Percentiles rank a stretch among this genome's conserved stretches.
Conservation (phyloP, 2,797 vertebrate genomes). For the Artibeus lituratus region DNA sequence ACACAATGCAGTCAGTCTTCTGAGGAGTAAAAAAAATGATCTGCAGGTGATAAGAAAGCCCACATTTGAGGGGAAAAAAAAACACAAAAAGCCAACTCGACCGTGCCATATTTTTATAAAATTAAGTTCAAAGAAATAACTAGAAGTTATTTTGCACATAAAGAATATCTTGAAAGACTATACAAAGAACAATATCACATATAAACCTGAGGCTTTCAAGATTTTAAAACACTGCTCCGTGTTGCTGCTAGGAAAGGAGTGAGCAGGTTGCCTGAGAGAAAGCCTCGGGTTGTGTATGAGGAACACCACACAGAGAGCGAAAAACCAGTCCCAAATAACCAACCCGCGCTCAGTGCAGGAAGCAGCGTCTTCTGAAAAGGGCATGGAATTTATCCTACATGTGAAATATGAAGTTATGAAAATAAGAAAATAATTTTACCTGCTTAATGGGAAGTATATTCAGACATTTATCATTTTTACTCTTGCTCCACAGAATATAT, state of each 20-base stretch:
- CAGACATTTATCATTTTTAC: slow-evolving; percentile 39
- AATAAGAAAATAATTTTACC: slow-evolving; percentile 70
- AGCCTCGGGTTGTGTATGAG: not conserved
- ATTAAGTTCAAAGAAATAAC: slow-evolving; percentile 39
- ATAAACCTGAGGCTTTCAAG: slow-evolving; percentile 35
- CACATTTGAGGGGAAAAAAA: slow-evolving; percentile 34
- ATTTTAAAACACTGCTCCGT: slow-evolving; percentile 40
- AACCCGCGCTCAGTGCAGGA: slow-evolving; percentile 38
- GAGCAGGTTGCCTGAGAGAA: not conserved
- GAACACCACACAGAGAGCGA: not conserved
- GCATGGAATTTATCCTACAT: slow-evolving; percentile 67
- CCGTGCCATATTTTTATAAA: slow-evolving; percentile 39
- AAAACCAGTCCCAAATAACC: slow-evolving; percentile 6
- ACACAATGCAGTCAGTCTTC: slow-evolving; percentile 23
- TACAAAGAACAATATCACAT: not conserved
- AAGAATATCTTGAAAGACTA: slow-evolving; percentile 11
- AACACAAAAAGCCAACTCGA: slow-evolving; percentile 3
- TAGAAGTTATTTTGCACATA: slow-evolving; percentile 6
- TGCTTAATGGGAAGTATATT: slow-evolving; percentile 54
- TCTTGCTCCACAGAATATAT: slow-evolving; percentile 19
- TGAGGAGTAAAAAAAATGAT: slow-evolving; percentile 11
- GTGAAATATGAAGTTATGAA: slow-evolving; percentile 68
- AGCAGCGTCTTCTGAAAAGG: slow-evolving; percentile 65
- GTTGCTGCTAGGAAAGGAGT: not conserved
- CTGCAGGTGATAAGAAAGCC: slow-evolving; percentile 23